Evolutionary conservation across 2,888 invertebrate species (phyloP), one percentile per base, ranked within the genome.

Genomic region (Hypsopygia costalis): DNA sequence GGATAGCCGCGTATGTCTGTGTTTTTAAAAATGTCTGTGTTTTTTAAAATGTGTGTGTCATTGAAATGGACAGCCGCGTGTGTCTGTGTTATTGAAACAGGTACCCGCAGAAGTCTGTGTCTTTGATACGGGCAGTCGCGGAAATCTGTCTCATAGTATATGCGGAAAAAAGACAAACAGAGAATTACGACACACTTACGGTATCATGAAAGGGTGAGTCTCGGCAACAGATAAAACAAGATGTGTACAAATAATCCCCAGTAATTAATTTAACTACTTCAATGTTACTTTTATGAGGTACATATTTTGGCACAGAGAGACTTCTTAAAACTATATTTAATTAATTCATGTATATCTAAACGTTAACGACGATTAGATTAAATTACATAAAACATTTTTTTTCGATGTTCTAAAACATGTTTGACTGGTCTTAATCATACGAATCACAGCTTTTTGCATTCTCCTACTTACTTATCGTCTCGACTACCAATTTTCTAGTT

Each of bases 221-320:
- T 43, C 27, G 36, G 30, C 45, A 48, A 47, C 45, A 40, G 32
- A 37, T 68, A 69, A 76, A 80, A 69, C 59, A 73, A 77, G 65
- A 71, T 65, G 70, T 75, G 68, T 70, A 69, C 56, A 78, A 81
- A 72, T 64, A 78, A 75, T 61, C 63, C 62, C 69, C 67, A 69
- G 69, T 70, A 74, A 76, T 81, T 80, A 73, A 65, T 79, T 82
- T 85, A 86, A 77, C 83, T 86, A 87, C 69, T 76, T 80, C 77
- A 75, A 67, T 75, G 79, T 82, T 81, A 87, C 60, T 89, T 91
- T 89, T 80, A 92, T 93, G 93, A 93, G 93, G 93, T 93, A 93
- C 93, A 92, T 91, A 90, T 93, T 93, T 93, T 93, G 93, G 93
- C 93, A 93, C 93, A 93, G 92, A 92, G 91, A 92, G 91, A 91